Base-by-base conservation (phyloP, 2,113 vertebrate species). In the Antechinus stuartii region DNA sequence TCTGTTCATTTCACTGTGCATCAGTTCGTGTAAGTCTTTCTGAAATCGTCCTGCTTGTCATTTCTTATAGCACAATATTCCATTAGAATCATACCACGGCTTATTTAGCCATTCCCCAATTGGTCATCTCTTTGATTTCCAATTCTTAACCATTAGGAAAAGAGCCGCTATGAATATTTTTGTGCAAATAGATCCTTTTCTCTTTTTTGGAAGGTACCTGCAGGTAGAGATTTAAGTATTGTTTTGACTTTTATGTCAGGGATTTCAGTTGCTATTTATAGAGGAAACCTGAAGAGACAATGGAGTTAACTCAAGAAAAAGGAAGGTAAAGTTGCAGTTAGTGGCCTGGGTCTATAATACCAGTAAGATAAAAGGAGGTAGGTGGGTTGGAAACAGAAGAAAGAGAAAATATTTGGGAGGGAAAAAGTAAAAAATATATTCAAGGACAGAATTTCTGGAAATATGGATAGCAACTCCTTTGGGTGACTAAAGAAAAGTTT, bases 181-280 rank as follows among this genome's bases (percentile, higher is more conserved):
- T 30, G 57, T 30, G 27, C 2, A 61, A 30, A 61, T 61, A 61
- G 11, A 2, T 61, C 56, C 0, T 30, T 61, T 12, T 12, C 27
- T 25, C 27, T 30, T 30, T 61, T 61, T 30, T 57, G 2, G 56
- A 24, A 61, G 27, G 0, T 61, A 61, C 30, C 56, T 57, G 56
- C 25, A 57, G 26, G 56, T 57, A 30, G 91, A 92, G 46, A 26
- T 90, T 93, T 95, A 92, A 46, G 30, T 92, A 68, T 91, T 54
- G 22, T 53, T 89, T 50, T 52, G 49, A 19, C 54, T 92, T 56
- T 97, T 97, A 27, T 93, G 16, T 49, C 68, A 92, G 68, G 52
- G 27, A 16, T 93, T 96, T 96, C 50, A 11, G 54, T 68, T 94
- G 8, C 92, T 95, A 47, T 95, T 54, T 94, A 46, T 95, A 92